A percentile compares a stretch with the other conserved stretches of the same genome.
These are phyloP conservation scores for Marmota monax DNA, from an alignment of 2,113 vertebrate genomes.

Conservation along the genomic window DNA sequence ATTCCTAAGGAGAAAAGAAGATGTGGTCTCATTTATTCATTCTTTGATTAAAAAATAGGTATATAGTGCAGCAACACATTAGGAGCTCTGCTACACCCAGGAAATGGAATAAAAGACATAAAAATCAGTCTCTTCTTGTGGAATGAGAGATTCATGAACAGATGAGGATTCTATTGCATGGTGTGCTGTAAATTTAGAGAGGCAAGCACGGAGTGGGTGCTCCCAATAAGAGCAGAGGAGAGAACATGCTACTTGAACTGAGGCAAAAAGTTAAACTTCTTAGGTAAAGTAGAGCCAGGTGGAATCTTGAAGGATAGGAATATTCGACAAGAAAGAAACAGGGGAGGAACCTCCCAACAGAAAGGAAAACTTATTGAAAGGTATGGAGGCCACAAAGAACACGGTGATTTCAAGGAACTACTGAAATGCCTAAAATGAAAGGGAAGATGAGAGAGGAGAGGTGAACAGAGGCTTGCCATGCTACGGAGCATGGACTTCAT, in stretches of 20 bases:
- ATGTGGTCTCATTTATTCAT: neutral
- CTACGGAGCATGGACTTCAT: neutral
- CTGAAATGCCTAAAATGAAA: neutral
- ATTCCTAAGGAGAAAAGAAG: slow-evolving; percentile 1
- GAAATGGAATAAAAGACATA: neutral
- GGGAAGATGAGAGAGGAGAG: neutral
- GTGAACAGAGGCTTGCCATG: neutral
- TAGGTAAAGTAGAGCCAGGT: neutral
- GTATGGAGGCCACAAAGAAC: neutral
- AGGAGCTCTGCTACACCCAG: neutral
- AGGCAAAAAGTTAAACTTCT: neutral
- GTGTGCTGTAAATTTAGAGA: neutral
- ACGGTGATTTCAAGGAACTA: neutral
- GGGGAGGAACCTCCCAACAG: neutral
- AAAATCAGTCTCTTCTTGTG: neutral
- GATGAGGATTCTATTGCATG: neutral
- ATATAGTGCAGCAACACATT: neutral
- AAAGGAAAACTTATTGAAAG: neutral
- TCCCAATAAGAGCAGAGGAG: neutral
- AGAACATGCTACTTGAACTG: neutral
- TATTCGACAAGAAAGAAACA: neutral
- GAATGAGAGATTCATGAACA: neutral
- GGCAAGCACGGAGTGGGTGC: neutral
- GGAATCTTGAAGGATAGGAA: neutral
- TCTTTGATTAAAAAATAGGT: neutral